Conservation (phyloP, 2,888 invertebrate species). For the Tetragonisca angustula region DNA sequence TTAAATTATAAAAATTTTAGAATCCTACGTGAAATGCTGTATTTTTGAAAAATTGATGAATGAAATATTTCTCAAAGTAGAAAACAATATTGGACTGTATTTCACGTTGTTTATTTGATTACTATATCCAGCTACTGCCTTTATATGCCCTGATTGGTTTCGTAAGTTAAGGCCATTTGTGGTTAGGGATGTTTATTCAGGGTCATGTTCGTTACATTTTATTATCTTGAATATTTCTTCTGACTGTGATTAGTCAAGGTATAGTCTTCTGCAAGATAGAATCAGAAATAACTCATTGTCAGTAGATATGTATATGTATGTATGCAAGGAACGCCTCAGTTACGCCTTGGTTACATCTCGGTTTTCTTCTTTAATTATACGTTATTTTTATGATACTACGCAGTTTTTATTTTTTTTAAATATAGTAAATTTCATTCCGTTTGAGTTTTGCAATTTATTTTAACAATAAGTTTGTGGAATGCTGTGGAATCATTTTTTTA, state of each 20-base stretch:
- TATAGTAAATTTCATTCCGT: too few species aligned
- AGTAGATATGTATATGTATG: neutral
- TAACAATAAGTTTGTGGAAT: too few species aligned
- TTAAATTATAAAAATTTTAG: too few species aligned
- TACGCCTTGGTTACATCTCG: too few species aligned
- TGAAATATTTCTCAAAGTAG: neutral
- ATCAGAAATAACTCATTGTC: constrained; percentile 8
- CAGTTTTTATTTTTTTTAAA: too few species aligned
- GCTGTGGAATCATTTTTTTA: too few species aligned
- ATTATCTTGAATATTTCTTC: constrained; percentile 3
- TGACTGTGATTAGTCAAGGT: neutral
- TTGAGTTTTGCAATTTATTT: too few species aligned
- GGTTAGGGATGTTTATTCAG: constrained; percentile 23
- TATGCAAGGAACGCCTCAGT: too few species aligned
- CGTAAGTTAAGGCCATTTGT: neutral
- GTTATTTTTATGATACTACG: too few species aligned
- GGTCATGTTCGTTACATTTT: constrained; percentile 2
- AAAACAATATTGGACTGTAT: neutral
- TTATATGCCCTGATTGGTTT: neutral
- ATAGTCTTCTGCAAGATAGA: neutral
- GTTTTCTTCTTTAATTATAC: too few species aligned
- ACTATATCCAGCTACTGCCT: neutral
- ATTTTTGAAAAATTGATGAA: too few species aligned
- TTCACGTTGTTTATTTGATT: neutral
- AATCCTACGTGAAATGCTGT: too few species aligned